Conservation (phyloP, 2,797 vertebrate species). For the Avahi laniger region DNA sequence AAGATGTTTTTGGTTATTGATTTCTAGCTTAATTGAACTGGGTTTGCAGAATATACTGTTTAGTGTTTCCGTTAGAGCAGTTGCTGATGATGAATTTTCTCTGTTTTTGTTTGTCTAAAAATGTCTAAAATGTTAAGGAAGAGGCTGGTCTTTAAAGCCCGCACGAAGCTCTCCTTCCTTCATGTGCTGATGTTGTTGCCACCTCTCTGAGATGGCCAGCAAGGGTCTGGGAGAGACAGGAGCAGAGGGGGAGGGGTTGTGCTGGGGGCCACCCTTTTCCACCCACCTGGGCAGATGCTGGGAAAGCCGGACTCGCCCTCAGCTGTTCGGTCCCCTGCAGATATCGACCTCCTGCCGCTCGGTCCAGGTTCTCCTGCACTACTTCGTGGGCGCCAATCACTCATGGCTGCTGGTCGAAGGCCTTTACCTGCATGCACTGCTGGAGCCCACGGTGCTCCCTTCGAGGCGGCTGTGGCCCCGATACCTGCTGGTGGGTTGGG, state of each 20-base stretch:
- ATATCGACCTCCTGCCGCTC: constrained; percentile 88
- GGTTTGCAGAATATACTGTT: background rate
- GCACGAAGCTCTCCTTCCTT: background rate
- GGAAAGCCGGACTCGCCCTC: background rate
- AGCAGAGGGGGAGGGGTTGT: background rate
- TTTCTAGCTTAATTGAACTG: background rate
- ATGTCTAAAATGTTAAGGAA: background rate
- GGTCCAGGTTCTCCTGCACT: constrained; percentile 92
- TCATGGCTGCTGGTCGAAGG: constrained; percentile 97
- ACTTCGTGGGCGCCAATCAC: constrained; percentile 93
- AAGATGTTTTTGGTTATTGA: background rate
- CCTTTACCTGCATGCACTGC: constrained; percentile 92
- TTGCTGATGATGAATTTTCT: background rate
- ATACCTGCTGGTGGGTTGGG: constrained; percentile 95
- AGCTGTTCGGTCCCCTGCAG: constrained; percentile 80
- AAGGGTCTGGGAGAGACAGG: background rate
- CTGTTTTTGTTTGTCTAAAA: background rate
- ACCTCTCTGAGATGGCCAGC: background rate
- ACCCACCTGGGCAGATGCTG: no score
- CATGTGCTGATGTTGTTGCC: background rate
- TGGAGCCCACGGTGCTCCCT: constrained; percentile 92
- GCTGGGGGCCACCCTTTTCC: background rate
- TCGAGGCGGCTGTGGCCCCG: constrained; percentile 91
- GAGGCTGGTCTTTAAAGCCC: background rate
- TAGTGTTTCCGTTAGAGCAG: background rate